Base-by-base conservation (phyloP, 2,113 vertebrate genomes). In the Oncorhynchus keta region DNA sequence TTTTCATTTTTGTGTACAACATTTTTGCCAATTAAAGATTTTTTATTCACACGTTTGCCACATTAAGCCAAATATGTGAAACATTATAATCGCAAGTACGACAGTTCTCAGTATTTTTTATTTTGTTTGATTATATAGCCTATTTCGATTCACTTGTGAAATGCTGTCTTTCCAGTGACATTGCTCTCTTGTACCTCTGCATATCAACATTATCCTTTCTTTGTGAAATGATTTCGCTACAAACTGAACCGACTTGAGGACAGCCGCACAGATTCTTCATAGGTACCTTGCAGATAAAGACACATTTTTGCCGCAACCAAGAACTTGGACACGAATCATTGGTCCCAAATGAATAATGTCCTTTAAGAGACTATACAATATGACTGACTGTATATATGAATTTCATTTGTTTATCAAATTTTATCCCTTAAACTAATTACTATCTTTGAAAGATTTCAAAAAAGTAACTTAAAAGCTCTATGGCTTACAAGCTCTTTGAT, bases 301-400 rank as follows among this genome's bases (percentile, higher is more conserved):
- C 3, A 35, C 20, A 18, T 18, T 16, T 35, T 39, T 68, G 20
- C 32, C 32, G 16, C 32, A 39, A 16, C 67, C 16, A 68, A 55
- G 51, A 55, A 55, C 51, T 55, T 55, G 32, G 30, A 45, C 16
- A 68, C 66, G n/a, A 62, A 62, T n/a, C n/a, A 62, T 62, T n/a
- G 5, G 59, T 11, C 59, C 59, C n/a, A 71, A 72, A 68, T 72
- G 70, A 59, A 16, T 67, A 24, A 49, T 71, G 61, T 57, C 35
- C 62, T 73, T 81, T 39, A 57, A 66, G 74, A 77, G 67, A 75
- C 80, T 82, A 84, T 78, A 80, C 79, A 82, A 84, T 30, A 59
- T 76, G 79, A 74, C 51, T 80, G 67, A 67, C 51, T 84, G 80
- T 79, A 82, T 77, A 82, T 84, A 84, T 78, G 72, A 73, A 78